Percentiles rank a stretch among this genome's conserved stretches.
Conservation (phyloP, 1,140 invertebrate genomes). For the Procambarus clarkii region DNA sequence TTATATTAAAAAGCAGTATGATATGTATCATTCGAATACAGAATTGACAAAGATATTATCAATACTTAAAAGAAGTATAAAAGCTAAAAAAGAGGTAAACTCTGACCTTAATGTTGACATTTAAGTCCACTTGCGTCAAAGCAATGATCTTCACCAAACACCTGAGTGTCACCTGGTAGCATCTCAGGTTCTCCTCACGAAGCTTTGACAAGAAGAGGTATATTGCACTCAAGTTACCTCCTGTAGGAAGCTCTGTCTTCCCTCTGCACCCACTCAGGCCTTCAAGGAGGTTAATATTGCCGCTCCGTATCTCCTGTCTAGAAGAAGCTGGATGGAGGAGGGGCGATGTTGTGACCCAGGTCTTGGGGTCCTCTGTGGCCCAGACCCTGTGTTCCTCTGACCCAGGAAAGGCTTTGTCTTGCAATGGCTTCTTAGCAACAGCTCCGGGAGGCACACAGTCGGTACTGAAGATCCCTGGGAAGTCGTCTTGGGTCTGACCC, state of each 20-base stretch:
- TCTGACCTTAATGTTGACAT: background rate
- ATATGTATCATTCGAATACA: too few species aligned
- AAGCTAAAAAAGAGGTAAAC: background rate
- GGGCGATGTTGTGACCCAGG: too few species aligned
- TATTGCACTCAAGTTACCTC: background rate
- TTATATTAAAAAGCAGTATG: too few species aligned
- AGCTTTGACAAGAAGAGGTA: slow-evolving; percentile 11
- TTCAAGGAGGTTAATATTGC: background rate
- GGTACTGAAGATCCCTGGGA: background rate
- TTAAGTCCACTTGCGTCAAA: background rate
- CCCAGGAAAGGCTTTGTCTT: background rate
- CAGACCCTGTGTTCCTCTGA: background rate
- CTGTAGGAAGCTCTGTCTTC: background rate
- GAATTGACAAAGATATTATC: background rate
- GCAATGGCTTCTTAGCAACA: background rate
- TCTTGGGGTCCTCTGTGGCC: too few species aligned
- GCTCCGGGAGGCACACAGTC: background rate
- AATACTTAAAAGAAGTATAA: background rate
- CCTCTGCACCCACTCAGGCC: background rate
- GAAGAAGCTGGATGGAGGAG: too few species aligned
- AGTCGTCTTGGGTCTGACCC: background rate
- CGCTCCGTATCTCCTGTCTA: background rate
- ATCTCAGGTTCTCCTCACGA: slow-evolving; percentile 28
- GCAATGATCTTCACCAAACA: slow-evolving; percentile 33
- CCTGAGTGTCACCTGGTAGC: slow-evolving; percentile 33